Evolutionary conservation across 2,888 invertebrate genomes (phyloP), one percentile per base, ranked within the genome.

Genomic region (Phalera bucephala): DNA sequence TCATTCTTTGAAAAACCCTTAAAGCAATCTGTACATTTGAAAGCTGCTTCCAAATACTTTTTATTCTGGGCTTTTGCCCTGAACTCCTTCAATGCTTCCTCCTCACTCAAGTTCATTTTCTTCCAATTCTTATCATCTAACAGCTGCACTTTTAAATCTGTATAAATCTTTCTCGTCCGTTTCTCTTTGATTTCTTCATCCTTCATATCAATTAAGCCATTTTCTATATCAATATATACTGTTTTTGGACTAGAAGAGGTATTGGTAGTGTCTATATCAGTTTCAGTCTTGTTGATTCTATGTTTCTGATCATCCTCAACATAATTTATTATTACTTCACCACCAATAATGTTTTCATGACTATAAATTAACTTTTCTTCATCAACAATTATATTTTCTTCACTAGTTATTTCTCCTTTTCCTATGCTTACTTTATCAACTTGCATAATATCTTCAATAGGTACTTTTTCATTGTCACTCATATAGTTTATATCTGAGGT

Each of bases 1-100:
- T 81, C 74, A 22, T 74, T 72, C 37, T 81, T 84, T 0, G 84
- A 82, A 36, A 87, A 88, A 0, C 81, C 74, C 50, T 78, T 84
- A 26, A 76, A 78, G 42, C 88, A 88, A 27, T 80, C 71, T 0
- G 52, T 55, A 49, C 88, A 88, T 49, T 84, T 83, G 39, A 54
- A 80, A 0, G 65, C 50, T 0, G 83, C 76, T 5, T 65, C 47
- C 29, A 69, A 30, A 61, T 83, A 82, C 39, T 76, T 79, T 1
- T 62, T 42, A 46, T 75, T 64, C 2, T 74, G 63, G 0, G 72
- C 66, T 34, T 63, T 74, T 0, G 55, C 58, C 31, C 64, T 57
- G 33, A 86, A 86, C 26, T 68, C 75, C 33, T 67, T 65, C 3
- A 80, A 19, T 0, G 87, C 88, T 26, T 85, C 81, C 2, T 83